Base-by-base conservation (phyloP, 1,140 invertebrate genomes). In the Anoplophora glabripennis region DNA sequence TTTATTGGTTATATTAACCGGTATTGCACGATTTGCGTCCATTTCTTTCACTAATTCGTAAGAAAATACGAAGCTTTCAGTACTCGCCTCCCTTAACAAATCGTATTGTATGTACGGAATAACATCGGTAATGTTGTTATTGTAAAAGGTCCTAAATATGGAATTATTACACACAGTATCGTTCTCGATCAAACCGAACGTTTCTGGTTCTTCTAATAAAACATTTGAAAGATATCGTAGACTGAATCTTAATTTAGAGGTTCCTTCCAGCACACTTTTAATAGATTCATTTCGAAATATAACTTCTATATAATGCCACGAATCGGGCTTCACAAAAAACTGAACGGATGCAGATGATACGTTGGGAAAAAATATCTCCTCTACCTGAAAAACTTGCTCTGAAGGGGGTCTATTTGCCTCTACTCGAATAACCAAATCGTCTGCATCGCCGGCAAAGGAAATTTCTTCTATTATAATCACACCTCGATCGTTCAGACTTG, bases 11-110 rank as follows among this genome's bases (percentile, higher is more conserved):
- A 89, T 59, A 68, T 89, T 89, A 0, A 89, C 72, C 1, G 85
- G 68, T 28, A 80, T 79, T 0, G 85, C 80, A 21, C 83, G 80
- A n/a, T 47, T 65, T 33, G 48, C 65, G 12, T 67, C 65, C 51
- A 85, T 72, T 59, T 81, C 80, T 48, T 87, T 44, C 80, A 37
- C 69, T 71, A 89, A 71, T 57, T 87, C 85, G 63, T 84, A 89
- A 34, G 87, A 84, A 63, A 86, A 89, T 9, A 83, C 77, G 66
- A 89, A 89, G 66, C 87, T 89, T 42, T 86, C 83, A 11, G 84
- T 81, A 63, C 82, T 83, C 1, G 84, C 82, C 60, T 85, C 85
- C n/a, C 86, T 78, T 59, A 84, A 77, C 42, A 90, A 72, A n/a
- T 80, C 72, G 51, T 70, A 74, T 28, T 70, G 57, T 44, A 65